These are phyloP conservation scores for Cisticola juncidis DNA, from an alignment of 2,113 vertebrate species.

Conservation along the genomic window DNA sequence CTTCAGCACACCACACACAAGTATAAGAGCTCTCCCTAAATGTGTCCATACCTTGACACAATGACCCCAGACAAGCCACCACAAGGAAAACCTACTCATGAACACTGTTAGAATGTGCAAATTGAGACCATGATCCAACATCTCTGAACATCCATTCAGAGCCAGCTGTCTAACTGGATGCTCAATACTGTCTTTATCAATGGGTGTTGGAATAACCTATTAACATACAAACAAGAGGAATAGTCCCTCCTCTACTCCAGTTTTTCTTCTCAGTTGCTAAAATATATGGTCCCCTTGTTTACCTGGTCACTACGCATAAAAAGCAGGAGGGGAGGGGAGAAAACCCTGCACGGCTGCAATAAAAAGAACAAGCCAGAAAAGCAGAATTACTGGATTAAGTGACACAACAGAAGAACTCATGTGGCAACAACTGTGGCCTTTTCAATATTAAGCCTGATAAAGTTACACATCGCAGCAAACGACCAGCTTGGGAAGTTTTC, in stretches of 20 bases:
- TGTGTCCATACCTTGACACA: accelerated
- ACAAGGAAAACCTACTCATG: accelerated
- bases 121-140: not conserved
- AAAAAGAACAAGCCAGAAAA: not conserved
- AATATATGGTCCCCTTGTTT: not conserved
- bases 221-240: not conserved
- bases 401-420: not conserved
- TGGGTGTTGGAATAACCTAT: not conserved
- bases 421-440: accelerated
- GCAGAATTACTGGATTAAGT: not conserved
- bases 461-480: not conserved
- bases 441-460: not conserved
- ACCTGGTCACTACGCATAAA: not conserved
- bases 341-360: accelerated
- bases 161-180: accelerated
- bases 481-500: not conserved
- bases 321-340: accelerated
- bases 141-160: not conserved
- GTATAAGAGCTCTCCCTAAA: not conserved
- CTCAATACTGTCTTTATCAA: not conserved
- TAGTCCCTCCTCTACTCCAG: no score
- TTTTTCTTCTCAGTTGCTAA: not conserved
- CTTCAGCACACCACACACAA: accelerated
- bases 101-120: not conserved
- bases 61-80: accelerated